Evolutionary conservation across 2,113 vertebrate genomes (phyloP).

Genomic region (Proteles cristata): DNA sequence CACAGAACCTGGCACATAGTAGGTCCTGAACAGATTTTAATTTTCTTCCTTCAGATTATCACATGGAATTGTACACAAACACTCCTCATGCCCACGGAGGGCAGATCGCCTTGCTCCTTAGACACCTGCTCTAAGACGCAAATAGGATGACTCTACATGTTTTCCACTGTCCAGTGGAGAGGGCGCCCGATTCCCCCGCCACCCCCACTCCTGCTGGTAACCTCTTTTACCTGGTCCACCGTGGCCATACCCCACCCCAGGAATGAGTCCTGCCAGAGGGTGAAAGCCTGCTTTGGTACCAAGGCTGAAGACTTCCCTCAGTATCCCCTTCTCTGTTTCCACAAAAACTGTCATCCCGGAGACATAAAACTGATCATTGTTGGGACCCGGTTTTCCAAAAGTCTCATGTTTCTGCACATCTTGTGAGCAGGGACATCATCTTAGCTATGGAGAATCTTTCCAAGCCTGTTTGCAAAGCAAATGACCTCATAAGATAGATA

Average conservation of each 20-base stretch:
- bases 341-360: not conserved
- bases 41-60: not conserved
- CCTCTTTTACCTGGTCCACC: not conserved
- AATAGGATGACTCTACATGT: not conserved
- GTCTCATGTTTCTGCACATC: not conserved
- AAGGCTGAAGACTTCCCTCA: not conserved
- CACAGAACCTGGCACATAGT: not conserved
- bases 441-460: not conserved
- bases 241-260: fast-evolving
- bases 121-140: not conserved
- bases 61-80: not conserved
- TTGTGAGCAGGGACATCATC: not conserved
- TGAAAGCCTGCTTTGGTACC: not conserved
- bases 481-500: not conserved
- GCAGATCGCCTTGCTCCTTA: not conserved
- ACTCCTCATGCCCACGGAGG: not conserved
- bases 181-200: not conserved
- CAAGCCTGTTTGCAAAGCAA: not conserved
- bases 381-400: not conserved
- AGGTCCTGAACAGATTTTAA: not conserved
- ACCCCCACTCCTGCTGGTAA: not conserved
- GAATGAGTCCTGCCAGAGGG: not conserved
- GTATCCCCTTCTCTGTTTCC: not conserved
- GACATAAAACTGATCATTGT: not conserved
- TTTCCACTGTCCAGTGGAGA: not conserved